Conservation (phyloP, 2,888 invertebrate species). For the Alentia gelatinosa region DNA sequence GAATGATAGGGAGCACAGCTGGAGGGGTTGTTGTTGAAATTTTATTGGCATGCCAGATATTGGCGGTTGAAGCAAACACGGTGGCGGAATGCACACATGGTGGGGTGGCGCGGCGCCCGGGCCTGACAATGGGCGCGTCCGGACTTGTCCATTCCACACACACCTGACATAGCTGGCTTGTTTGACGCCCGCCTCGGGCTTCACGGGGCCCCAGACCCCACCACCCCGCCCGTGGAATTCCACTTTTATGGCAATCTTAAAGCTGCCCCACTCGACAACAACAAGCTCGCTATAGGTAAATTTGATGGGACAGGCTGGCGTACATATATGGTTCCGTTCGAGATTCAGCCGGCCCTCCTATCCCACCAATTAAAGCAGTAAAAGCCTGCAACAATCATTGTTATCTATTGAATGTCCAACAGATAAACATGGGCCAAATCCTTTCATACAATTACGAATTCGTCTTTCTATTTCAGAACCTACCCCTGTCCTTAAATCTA, state of each 20-base stretch:
- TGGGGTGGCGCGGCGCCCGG: background rate
- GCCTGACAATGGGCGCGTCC: background rate
- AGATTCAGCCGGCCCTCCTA: no score
- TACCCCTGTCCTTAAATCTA: no score
- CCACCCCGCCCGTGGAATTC: background rate
- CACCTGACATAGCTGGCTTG: constrained; percentile 21
- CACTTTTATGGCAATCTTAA: background rate
- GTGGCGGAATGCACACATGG: background rate
- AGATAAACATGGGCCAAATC: no score
- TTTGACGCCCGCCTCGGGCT: constrained; percentile 17
- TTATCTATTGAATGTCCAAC: no score
- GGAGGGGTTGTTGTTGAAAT: background rate
- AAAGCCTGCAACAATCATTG: no score
- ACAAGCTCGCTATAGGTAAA: no score
- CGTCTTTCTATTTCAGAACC: no score
- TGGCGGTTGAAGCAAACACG: background rate
- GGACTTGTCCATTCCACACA: constrained; percentile 14
- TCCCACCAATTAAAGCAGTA: no score
- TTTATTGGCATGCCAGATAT: background rate
- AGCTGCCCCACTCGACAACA: background rate
- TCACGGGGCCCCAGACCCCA: background rate
- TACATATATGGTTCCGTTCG: no score
- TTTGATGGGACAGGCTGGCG: no score
- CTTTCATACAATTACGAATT: no score
- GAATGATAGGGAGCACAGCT: background rate